These are phyloP conservation scores for Gnathonemus echidnorhynchus DNA, from an alignment of 2,113 vertebrate species.

Conservation along the genomic window DNA sequence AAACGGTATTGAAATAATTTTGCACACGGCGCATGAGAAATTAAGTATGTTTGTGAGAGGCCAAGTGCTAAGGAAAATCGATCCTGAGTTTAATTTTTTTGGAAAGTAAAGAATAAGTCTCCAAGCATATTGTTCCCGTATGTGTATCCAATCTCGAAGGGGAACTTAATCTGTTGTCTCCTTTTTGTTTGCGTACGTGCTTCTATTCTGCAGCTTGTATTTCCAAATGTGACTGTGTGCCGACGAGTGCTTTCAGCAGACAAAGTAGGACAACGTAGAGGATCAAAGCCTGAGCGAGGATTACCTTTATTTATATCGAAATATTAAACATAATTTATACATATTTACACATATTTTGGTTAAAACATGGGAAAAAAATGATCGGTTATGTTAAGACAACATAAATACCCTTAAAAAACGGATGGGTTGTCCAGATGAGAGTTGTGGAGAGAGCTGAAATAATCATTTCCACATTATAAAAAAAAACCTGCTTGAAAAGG, in stretches of 20 bases:
- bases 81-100: neutral
- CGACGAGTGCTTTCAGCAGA: neutral
- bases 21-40: neutral
- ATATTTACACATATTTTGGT: constrained; percentile 42
- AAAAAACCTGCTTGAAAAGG: neutral
- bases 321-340: constrained; percentile 38
- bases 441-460: neutral
- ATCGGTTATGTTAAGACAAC: constrained; percentile 4
- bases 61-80: neutral
- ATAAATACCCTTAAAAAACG: neutral
- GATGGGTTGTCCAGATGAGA: neutral
- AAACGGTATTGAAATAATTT: neutral
- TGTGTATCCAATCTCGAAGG: neutral
- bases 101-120: neutral
- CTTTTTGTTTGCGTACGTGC: neutral
- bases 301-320: constrained; percentile 43
- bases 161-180: neutral
- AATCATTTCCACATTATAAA: neutral
- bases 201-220: neutral
- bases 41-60: neutral
- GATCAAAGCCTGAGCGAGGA: neutral
- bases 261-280: neutral
- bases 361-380: constrained; percentile 21
- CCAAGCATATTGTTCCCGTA: neutral
- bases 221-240: neutral